Evolutionary conservation across 2,888 invertebrate species (phyloP), one percentile per base, ranked within the genome.

Genomic region (Leptopilina drosophilae): DNA sequence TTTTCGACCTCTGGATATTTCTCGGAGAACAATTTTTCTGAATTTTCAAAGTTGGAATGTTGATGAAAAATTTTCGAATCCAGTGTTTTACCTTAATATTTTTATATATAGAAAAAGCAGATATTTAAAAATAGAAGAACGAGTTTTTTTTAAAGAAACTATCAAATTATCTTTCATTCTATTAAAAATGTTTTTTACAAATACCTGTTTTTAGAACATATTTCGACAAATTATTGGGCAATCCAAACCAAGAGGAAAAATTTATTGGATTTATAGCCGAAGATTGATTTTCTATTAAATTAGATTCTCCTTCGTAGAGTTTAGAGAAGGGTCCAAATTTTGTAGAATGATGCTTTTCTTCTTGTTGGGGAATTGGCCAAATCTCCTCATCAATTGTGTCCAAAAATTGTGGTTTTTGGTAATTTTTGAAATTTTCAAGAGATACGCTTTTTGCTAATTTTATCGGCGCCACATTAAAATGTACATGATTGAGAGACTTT

Each of bases 381-480:
- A 73, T 20, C 15, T n/a, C 69, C 33, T 73, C 33, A n/a, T 73
- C 56, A 56, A 73, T 56, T 40, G 53, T 53, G 33, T 73, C 56
- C 14, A 53, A 0, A 26, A 14, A 73, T 56, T 53, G 53, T 56
- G 53, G n/a, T 33, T 33, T 33, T 33, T 33, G 33, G 33, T 3
- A 33, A 3, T 33, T 33, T 33, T 33, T 33, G 33, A 33, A 33
- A 33, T 33, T 33, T 33, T 33, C 14, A 14, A 56, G 26, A 14
- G 56, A 33, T 9, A 73, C 14, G 14, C 33, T 26, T 56, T 73
- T 56, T 2, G 8, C 14, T 8, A 26, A n/a, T 56, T 33, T 73
- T 9, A 40, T 6, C 56, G 33, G 73, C 14, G 64, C 5, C 14
- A 64, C 11, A 9, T 64, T 26, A 33, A 64, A 64, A 64, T 64